A percentile compares a stretch with the other conserved stretches of the same genome.
These are phyloP conservation scores for Anoplophora glabripennis DNA, from an alignment of 1,140 invertebrate genomes.

Conservation along the genomic window DNA sequence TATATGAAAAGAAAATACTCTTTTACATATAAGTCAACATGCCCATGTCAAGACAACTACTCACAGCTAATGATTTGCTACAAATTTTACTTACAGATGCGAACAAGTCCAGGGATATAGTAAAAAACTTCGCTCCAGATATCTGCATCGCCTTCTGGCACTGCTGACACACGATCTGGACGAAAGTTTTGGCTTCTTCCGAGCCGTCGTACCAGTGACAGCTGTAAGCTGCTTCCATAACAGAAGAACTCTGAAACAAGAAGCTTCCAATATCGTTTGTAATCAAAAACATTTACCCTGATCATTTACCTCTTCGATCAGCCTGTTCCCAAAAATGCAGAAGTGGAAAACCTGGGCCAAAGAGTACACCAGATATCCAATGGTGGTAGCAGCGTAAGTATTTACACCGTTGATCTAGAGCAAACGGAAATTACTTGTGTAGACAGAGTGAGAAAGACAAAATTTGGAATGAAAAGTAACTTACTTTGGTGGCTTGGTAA, in stretches of 20 bases:
- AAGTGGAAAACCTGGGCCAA: conserved; percentile 80
- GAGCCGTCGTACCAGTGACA: conserved; percentile 86
- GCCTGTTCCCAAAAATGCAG: conserved; percentile 78
- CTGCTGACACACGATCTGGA: conserved; percentile 86
- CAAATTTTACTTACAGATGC: conserved; percentile 65
- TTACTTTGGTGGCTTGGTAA: conserved; percentile 81
- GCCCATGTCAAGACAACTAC: too few relatives aligned
- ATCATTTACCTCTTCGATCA: conserved; percentile 75
- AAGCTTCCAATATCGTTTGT: not conserved
- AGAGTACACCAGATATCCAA: conserved; percentile 76
- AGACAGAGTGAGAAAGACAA: not conserved
- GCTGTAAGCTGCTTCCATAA: conserved; percentile 85
- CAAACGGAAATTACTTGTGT: not conserved
- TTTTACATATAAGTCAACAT: too few relatives aligned
- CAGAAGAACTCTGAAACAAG: conserved; percentile 70
- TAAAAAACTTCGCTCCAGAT: conserved; percentile 84
- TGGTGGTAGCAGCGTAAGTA: conserved; percentile 69
- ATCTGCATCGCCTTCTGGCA: conserved; percentile 84
- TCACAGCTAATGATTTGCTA: too few relatives aligned
- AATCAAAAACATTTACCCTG: not conserved
- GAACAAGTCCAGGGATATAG: conserved; percentile 79
- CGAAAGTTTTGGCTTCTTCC: conserved; percentile 83
- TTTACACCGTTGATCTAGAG: conserved; percentile 67
- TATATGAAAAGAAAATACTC: too few relatives aligned
- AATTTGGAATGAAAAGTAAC: not conserved